Base-by-base conservation (phyloP, 2,797 vertebrate species). In the Melanitta fusca region DNA sequence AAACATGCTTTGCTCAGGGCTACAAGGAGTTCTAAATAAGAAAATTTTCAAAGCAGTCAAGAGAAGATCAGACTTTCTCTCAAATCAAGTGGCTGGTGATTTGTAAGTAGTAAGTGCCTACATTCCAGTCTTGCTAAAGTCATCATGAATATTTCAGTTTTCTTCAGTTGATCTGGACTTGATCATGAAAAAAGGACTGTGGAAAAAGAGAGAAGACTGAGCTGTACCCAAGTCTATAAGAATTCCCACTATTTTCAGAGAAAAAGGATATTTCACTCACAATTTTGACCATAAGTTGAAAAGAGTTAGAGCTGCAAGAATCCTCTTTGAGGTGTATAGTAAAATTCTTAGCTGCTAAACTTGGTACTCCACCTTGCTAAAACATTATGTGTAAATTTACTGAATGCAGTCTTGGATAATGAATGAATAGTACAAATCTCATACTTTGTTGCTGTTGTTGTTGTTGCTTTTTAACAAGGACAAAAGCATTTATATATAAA, bases 111-210 rank as follows among this genome's bases (percentile, higher is more conserved):
- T 20, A 45, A 71, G 4, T 5, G 3, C 3, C 6, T 66, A 4
- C 20, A 74, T 71, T 15, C 7, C 10, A 5, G 3, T 2, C 27
- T 70, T 70, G 13, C 20, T 54, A 7, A 28, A 13, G 16, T 53
- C n/a, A 89, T 61, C 11, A 47, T 36, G 16, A 20, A 14, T 45
- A 54, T 32, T 3, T 71, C 13, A 18, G 0, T 56, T 91, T 36
- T n/a, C 10, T 9, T 3, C 8, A 7, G 6, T 0, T 43, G 8
- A 47, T 34, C 34, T 38, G 7, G 15, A 54, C 27, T 39, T 77
- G 8, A 25, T 20, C 17, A 10, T 6, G 15, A 54, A 16, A 43
- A 4, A 0, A 3, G 5, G 6, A 69, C 28, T 6, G 11, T 3
- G 25, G 25, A 47, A 64, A 8, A 82, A 69, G 3, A 47, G 7